Conservation (phyloP, 1,140 invertebrate genomes). For the Lysiphlebus fabarum region DNA sequence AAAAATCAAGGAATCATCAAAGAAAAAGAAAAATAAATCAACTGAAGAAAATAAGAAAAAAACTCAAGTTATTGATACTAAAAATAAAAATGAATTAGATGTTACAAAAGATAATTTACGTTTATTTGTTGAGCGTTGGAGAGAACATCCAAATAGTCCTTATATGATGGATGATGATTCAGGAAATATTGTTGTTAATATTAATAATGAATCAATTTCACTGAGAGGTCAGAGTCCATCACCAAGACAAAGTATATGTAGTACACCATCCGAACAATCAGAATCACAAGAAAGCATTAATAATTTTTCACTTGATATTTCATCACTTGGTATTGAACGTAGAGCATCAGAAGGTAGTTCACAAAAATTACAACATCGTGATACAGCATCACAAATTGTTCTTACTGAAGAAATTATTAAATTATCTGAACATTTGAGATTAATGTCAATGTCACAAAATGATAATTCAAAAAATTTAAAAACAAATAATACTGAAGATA, state of each 20-base stretch:
- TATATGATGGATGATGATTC: conserved; percentile 65
- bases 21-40: not conserved
- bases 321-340: conserved; percentile 58
- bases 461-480: not conserved
- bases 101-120: conserved; percentile 81
- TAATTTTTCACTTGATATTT: conserved; percentile 33
- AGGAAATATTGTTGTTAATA: conserved; percentile 26
- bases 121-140: conserved; percentile 83
- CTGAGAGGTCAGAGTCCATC: conserved; percentile 69
- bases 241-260: conserved; percentile 69
- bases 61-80: conserved; percentile 18
- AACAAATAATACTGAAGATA: not conserved
- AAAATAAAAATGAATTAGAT: conserved; percentile 60
- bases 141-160: conserved; percentile 79
- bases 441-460: conserved; percentile 36
- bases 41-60: conserved; percentile 4
- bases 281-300: conserved; percentile 34
- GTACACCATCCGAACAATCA: conserved; percentile 50
- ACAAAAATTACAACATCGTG: conserved; percentile 29
- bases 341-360: conserved; percentile 70
- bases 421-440: conserved; percentile 53
- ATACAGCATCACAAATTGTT: conserved; percentile 46
- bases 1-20: conserved; percentile 26
- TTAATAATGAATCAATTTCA: conserved; percentile 45
- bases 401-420: conserved; percentile 76